These are phyloP conservation scores for Conus betulinus DNA, from an alignment of 1,140 invertebrate genomes.

Conservation along the genomic window DNA sequence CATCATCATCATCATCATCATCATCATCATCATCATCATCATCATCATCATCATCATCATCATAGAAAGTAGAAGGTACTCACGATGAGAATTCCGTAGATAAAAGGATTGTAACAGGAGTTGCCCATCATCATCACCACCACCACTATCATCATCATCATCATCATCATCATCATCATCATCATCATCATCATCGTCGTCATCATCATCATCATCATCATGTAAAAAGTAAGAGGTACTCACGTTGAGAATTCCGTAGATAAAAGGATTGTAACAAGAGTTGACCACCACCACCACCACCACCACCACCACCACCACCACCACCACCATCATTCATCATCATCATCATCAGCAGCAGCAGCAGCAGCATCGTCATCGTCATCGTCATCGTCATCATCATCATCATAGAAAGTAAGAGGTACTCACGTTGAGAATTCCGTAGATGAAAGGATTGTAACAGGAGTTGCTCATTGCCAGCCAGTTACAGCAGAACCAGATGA, in stretches of 20 bases:
- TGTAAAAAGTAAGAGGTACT: slow-evolving; percentile 68
- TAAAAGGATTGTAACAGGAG: slow-evolving; percentile 91
- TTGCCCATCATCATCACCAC: too few relatives aligned
- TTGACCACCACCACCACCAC: too few relatives aligned
- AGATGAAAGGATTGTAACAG: slow-evolving; percentile 91
- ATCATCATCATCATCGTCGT: not conserved
- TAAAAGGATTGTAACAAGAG: slow-evolving; percentile 91
- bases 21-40: too few relatives aligned
- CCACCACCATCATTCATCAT: too few relatives aligned
- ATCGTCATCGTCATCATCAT: not conserved
- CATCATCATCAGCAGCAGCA: too few relatives aligned
- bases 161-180: not conserved
- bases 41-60: too few relatives aligned
- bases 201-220: too few relatives aligned
- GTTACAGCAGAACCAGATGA: slow-evolving; percentile 84
- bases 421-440: slow-evolving; percentile 89
- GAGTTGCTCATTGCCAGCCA: slow-evolving; percentile 92
- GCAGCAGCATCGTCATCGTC: too few relatives aligned
- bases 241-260: slow-evolving; percentile 90
- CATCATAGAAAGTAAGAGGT: too few relatives aligned
- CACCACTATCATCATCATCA: too few relatives aligned
- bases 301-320: too few relatives aligned
- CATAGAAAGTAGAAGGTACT: slow-evolving; percentile 69
- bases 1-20: too few relatives aligned
- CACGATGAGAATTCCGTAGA: slow-evolving; percentile 90